Percentiles rank a stretch among this genome's conserved stretches.
These are phyloP conservation scores for Octodonta nipae DNA, from an alignment of 2,888 invertebrate species.

Conservation along the genomic window DNA sequence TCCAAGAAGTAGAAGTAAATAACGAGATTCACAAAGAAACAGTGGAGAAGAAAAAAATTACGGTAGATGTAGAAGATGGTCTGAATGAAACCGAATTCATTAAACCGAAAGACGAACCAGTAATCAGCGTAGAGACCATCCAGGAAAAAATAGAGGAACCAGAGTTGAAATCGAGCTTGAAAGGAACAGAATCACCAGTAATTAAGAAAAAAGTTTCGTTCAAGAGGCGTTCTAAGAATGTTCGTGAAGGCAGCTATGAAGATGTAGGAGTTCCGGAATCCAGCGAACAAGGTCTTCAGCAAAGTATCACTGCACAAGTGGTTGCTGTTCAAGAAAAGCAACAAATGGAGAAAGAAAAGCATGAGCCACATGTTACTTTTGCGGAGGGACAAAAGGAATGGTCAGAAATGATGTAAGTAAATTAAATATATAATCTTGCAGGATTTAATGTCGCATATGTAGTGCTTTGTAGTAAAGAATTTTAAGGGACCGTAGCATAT, in stretches of 20 bases:
- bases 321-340: conserved; percentile 27
- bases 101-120: conserved; percentile 13
- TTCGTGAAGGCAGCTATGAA: conserved; percentile 23
- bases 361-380: too few relatives aligned
- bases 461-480: too few relatives aligned
- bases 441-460: too few relatives aligned
- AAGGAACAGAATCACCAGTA: conserved; percentile 20
- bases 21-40: not conserved
- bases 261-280: conserved; percentile 16
- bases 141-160: not conserved
- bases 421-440: not conserved
- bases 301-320: conserved; percentile 12
- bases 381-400: conserved; percentile 33
- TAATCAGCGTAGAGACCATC: conserved; percentile 9
- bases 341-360: conserved; percentile 27
- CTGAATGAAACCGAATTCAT: conserved; percentile 23
- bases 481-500: too few relatives aligned
- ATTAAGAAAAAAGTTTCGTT: conserved; percentile 34
- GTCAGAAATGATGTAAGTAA: conserved; percentile 34
- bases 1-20: not conserved
- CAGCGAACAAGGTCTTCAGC: conserved; percentile 8
- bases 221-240: conserved; percentile 25
- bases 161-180: conserved; percentile 21
- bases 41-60: conserved; percentile 5
- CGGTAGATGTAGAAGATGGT: conserved; percentile 33